Evolutionary conservation across 2,888 invertebrate species (phyloP).

Genomic region (Diploptera punctata): DNA sequence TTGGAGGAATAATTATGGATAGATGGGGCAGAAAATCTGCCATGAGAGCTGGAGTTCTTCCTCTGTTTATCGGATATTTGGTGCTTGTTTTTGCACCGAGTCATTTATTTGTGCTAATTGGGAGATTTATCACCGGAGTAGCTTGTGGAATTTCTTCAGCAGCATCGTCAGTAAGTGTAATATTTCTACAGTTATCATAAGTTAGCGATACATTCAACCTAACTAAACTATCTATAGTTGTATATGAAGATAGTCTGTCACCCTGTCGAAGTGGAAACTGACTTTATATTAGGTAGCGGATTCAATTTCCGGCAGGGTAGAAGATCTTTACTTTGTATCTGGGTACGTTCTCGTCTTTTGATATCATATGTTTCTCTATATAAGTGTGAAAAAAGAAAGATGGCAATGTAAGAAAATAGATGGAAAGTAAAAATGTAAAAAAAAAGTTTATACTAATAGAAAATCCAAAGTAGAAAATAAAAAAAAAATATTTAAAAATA

Average conservation of each 20-base stretch:
- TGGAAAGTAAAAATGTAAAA: no score
- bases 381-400: no score
- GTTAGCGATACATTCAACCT: background rate
- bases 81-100: slow-evolving; percentile 31
- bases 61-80: slow-evolving; percentile 49
- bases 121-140: slow-evolving; percentile 73
- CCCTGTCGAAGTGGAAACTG: background rate
- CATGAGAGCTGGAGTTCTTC: slow-evolving; percentile 68
- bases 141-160: slow-evolving; percentile 77
- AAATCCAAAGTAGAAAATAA: no score
- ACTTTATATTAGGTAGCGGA: no score
- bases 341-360: no score
- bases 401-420: no score
- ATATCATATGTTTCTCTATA: no score
- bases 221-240: background rate
- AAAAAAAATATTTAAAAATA: no score
- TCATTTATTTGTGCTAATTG: slow-evolving; percentile 55
- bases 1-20: slow-evolving; percentile 76
- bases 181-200: no score
- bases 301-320: no score
- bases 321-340: no score
- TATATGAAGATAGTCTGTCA: background rate
- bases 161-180: slow-evolving; percentile 53
- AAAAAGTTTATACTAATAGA: no score
- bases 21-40: slow-evolving; percentile 70